These are phyloP conservation scores for Geococcyx californianus DNA, from an alignment of 2,113 vertebrate genomes.

Conservation along the genomic window DNA sequence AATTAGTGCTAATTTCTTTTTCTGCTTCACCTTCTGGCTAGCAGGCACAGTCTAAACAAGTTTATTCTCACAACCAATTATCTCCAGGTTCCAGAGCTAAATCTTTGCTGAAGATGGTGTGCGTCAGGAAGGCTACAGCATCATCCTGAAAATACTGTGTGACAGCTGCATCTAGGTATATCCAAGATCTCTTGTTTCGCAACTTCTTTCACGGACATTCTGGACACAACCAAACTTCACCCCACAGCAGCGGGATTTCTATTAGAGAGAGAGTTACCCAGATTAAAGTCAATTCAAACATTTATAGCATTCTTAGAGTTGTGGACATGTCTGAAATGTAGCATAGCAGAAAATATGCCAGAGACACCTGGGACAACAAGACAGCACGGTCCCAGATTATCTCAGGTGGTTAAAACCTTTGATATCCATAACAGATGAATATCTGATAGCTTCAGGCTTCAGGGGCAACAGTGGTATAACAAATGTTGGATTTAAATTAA, in stretches of 20 bases:
- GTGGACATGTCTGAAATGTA: not conserved
- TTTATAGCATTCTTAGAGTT: not conserved
- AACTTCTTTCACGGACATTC: not conserved
- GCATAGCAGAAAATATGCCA: not conserved
- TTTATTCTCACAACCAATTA: not conserved
- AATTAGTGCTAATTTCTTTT: not conserved
- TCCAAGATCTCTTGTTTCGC: not conserved
- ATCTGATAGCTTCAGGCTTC: not conserved
- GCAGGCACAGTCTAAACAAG: not conserved
- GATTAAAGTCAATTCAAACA: not conserved
- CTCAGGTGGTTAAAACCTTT: not conserved
- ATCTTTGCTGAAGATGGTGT: not conserved
- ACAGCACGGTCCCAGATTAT: not conserved
- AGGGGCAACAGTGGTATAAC: not conserved
- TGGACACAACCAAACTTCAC: not conserved
- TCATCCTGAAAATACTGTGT: not conserved
- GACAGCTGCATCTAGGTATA: fast-evolving
- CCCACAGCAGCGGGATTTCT: not conserved
- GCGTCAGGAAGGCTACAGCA: not conserved
- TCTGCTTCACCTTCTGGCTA: not conserved
- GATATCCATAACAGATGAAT: not conserved
- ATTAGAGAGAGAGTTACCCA: not conserved
- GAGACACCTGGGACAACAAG: not conserved
- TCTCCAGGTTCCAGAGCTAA: not conserved
- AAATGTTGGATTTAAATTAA: not conserved